Conservation (phyloP, 1,140 invertebrate genomes). For the Ooceraea biroi region DNA sequence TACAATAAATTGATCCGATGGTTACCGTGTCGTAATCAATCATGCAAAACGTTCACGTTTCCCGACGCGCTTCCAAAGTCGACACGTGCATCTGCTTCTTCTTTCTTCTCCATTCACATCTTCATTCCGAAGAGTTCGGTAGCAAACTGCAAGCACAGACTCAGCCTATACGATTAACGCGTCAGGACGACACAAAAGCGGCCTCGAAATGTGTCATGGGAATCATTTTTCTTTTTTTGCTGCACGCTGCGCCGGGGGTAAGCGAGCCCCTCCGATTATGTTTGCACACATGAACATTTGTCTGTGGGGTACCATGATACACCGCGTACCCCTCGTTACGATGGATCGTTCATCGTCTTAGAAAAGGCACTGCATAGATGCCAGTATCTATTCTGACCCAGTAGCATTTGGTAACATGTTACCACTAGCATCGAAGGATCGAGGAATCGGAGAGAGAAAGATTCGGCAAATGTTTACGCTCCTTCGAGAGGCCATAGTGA, state of each 20-base stretch:
- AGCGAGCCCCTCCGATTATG: constrained; percentile 75
- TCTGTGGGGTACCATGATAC: constrained; percentile 75
- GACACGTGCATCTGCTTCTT: constrained; percentile 65
- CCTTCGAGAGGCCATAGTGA: constrained; percentile 26
- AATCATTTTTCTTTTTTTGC: constrained; percentile 77
- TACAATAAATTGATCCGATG: constrained; percentile 29
- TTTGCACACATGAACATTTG: constrained; percentile 81
- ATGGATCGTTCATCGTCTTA: constrained; percentile 26
- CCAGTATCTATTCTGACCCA: no score
- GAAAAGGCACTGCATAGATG: no score
- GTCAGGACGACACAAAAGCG: constrained; percentile 77
- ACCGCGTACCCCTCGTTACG: constrained; percentile 40
- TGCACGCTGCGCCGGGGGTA: constrained; percentile 31
- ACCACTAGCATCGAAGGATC: no score
- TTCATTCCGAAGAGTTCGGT: constrained; percentile 60
- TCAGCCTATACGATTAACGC: constrained; percentile 82
- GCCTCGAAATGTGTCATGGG: constrained; percentile 78
- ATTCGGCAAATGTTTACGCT: constrained; percentile 66
- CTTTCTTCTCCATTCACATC: constrained; percentile 47
- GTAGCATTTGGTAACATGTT: no score
- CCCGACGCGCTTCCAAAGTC: no score
- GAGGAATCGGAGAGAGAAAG: constrained; percentile 24
- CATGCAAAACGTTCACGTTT: constrained; percentile 1
- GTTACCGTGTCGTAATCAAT: not conserved
- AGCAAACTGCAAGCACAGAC: constrained; percentile 60